These are phyloP conservation scores for Desmophyllum pertusum DNA, from an alignment of 92 coral and sea anemone species.

Conservation along the genomic window DNA sequence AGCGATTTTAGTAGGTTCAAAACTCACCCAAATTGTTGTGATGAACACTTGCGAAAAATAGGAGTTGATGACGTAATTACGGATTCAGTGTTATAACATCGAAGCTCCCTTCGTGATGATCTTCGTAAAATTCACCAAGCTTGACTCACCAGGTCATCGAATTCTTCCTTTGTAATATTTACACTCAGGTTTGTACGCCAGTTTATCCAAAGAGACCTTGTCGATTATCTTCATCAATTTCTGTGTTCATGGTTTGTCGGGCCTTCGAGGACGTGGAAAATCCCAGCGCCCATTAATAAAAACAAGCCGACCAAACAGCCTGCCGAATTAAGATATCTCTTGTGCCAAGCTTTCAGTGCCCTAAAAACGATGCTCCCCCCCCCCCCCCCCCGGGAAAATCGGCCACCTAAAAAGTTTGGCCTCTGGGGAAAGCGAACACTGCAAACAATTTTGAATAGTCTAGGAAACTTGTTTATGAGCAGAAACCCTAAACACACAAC, in stretches of 20 bases:
- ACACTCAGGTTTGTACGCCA: constrained; percentile 21
- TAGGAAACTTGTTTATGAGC: too few species aligned
- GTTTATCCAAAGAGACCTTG: not conserved
- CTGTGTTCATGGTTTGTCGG: not conserved
- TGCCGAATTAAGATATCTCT: constrained; percentile 10
- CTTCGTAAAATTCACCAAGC: not conserved
- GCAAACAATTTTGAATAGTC: too few species aligned
- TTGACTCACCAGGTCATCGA: constrained; percentile 18
- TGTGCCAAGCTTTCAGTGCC: not conserved
- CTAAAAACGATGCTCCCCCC: too few species aligned
- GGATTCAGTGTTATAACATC: not conserved
- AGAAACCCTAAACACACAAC: too few species aligned
- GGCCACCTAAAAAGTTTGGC: too few species aligned
- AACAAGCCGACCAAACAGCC: not conserved
- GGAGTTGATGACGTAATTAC: too few species aligned
- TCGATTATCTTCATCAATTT: not conserved
- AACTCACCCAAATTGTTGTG: too few species aligned
- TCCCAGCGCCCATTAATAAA: constrained; percentile 44
- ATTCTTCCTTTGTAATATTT: constrained; percentile 31
- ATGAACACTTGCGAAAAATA: too few species aligned
- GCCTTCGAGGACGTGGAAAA: constrained; percentile 46
- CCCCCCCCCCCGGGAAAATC: too few species aligned
- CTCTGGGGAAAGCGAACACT: too few species aligned
- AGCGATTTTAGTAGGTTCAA: too few species aligned
- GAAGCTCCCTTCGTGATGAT: not conserved